Base-by-base conservation (phyloP, 2,113 vertebrate genomes). In the Istiophorus platypterus region DNA sequence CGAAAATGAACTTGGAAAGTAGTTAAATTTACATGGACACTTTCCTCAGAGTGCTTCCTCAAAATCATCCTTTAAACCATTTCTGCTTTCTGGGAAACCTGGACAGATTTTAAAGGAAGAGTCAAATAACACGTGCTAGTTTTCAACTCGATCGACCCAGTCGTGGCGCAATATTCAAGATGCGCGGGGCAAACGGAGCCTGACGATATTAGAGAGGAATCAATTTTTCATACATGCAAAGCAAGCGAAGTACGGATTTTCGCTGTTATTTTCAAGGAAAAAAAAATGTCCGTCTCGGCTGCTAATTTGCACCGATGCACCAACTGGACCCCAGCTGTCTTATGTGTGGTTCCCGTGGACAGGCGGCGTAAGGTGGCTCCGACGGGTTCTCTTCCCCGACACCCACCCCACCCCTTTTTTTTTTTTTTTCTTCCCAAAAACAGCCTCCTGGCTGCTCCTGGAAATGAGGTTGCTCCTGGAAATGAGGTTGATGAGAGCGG, bases 391-490 rank as follows among this genome's bases (percentile, higher is more conserved):
- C n/a, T 39, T 63, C n/a, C n/a, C n/a, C n/a, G n/a, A n/a, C n/a
- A n/a, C n/a, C n/a, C n/a, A n/a, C n/a, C n/a, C n/a, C n/a, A n/a
- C n/a, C n/a, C n/a, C n/a, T 52, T 72, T 39, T 17, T 22, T 29
- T 34, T 18, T 31, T 18, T 20, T 34, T 34, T 34, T 34, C 6
- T 34, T 34, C 6, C 31, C 6, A 6, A 34, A 57, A 37, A 59
- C 1, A 11, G 52, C 27, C 3, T n/a, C n/a, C 14, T 64, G 15
- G n/a, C 29, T 18, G 39, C 63, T 64, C 34, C 61, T 79, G 37
- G 13, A 78, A 79, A 75, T 47, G 8, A 9, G 11, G 15, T 24
- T 18, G 39, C 63, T 64, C 34, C 61, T 79, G 37, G 13, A 78
- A 79, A 75, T 47, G 8, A 9, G 11, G 15, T 24, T 31, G 49